Evolutionary conservation across 2,113 vertebrate genomes (phyloP).

Genomic region (Holacanthus passer): DNA sequence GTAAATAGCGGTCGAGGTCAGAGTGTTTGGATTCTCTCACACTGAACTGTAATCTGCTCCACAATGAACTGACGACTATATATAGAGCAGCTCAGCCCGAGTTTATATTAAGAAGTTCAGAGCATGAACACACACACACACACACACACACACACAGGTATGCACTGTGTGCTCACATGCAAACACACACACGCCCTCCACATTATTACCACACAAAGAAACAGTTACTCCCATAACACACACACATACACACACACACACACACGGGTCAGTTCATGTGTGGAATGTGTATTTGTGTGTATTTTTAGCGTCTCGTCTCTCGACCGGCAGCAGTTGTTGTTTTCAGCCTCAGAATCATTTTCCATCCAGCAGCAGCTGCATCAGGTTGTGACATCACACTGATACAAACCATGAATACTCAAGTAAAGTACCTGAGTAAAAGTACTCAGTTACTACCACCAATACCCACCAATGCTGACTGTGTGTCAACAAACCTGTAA

Average conservation of each 20-base stretch:
- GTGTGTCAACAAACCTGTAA: too few species aligned
- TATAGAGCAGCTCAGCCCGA: constrained; percentile 24
- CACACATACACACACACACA: not conserved
- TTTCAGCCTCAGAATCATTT: constrained; percentile 48
- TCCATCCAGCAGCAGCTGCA: constrained; percentile 65
- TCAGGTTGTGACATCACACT: not conserved
- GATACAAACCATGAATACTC: not conserved
- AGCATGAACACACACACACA: not conserved
- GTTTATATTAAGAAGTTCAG: constrained; percentile 27
- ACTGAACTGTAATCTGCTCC: too few species aligned
- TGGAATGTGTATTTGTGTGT: constrained; percentile 57
- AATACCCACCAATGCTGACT: too few species aligned
- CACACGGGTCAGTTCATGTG: not conserved
- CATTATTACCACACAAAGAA: not conserved
- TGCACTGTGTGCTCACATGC: constrained; percentile 12
- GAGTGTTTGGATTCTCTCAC: constrained; percentile 45
- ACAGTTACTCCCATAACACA: not conserved
- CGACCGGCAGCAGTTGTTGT: constrained; percentile 59
- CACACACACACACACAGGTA: constrained; percentile 32
- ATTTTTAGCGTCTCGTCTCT: constrained; percentile 69
- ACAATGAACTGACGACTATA: constrained; percentile 24
- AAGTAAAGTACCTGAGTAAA: not conserved
- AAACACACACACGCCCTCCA: constrained; percentile 11
- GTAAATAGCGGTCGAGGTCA: too few species aligned
- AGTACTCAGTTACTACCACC: not conserved